These are phyloP conservation scores for Drosophila truncata DNA, from an alignment of 1,140 invertebrate genomes.

Conservation along the genomic window DNA sequence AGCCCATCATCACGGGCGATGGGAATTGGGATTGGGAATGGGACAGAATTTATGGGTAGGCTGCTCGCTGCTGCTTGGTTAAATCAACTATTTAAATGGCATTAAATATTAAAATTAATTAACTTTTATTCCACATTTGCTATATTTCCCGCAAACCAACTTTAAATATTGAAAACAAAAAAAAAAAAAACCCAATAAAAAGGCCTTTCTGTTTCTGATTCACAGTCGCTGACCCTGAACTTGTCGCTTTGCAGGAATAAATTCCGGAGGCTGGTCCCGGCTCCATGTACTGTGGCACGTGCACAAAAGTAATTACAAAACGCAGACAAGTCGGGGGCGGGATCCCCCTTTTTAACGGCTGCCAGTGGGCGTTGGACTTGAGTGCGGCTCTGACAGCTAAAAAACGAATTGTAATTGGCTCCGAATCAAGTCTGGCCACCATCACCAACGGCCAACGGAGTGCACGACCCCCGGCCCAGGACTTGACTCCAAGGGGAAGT, in stretches of 20 bases:
- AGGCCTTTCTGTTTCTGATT: conserved; percentile 18
- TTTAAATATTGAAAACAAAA: conserved; percentile 47
- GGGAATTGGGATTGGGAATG: not conserved
- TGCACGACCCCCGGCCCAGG: conserved; percentile 7
- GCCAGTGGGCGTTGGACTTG: conserved; percentile 48
- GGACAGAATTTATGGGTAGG: conserved; percentile 25
- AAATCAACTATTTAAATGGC: conserved; percentile 55
- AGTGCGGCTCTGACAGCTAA: conserved; percentile 58
- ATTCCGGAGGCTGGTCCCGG: conserved; percentile 32
- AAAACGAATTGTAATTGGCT: conserved; percentile 76
- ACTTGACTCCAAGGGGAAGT: conserved; percentile 42
- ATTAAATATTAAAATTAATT: conserved; percentile 69
- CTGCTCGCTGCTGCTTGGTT: conserved; percentile 54
- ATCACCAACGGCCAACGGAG: conserved; percentile 4
- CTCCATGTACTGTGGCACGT: conserved; percentile 53
- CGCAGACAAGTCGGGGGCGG: conserved; percentile 49
- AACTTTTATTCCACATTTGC: conserved; percentile 42
- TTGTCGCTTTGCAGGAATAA: conserved; percentile 48
- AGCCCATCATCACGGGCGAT: conserved; percentile 34
- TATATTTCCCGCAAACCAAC: not conserved
- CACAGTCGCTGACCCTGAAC: conserved; percentile 62
- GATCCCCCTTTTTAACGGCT: not conserved
- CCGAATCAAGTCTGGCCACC: conserved; percentile 44
- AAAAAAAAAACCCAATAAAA: not conserved
- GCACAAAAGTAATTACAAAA: conserved; percentile 75